Evolutionary conservation across 2,888 invertebrate species (phyloP).

Genomic region (Diogma glabrata): DNA sequence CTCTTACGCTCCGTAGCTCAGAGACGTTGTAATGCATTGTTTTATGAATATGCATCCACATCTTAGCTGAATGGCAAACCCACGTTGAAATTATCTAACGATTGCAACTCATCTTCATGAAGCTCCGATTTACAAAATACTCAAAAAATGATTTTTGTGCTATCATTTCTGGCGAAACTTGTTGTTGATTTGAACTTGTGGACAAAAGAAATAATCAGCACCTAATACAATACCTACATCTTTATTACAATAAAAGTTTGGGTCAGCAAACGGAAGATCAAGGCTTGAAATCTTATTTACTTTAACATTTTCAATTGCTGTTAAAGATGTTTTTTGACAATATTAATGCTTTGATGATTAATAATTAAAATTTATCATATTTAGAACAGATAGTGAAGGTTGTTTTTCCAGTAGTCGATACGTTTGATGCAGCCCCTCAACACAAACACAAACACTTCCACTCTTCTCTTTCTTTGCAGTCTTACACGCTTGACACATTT

Average conservation of each 20-base stretch:
- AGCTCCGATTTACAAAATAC: no score
- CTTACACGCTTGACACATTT: slow-evolving; percentile 14
- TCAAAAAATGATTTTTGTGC: no score
- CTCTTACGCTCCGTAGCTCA: slow-evolving; percentile 5
- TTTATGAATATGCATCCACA: no score
- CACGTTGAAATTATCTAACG: no score
- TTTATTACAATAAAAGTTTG: not conserved
- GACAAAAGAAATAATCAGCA: no score
- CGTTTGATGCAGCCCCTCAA: not conserved
- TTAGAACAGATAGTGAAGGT: not conserved
- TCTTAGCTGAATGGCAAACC: no score
- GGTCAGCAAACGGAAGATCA: not conserved
- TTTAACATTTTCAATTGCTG: not conserved
- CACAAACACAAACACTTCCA: no score
- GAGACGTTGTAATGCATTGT: not conserved
- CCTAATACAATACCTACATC: not conserved
- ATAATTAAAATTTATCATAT: not conserved
- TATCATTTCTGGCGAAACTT: no score
- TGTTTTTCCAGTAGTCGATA: not conserved
- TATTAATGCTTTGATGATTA: not conserved
- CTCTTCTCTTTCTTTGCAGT: not conserved
- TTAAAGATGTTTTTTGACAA: not conserved
- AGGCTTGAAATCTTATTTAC: not conserved
- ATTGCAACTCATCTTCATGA: no score
- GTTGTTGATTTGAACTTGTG: no score